Evolutionary conservation across 2,113 vertebrate species (phyloP), one percentile per base, ranked within the genome.

Genomic region (Anguilla rostrata): DNA sequence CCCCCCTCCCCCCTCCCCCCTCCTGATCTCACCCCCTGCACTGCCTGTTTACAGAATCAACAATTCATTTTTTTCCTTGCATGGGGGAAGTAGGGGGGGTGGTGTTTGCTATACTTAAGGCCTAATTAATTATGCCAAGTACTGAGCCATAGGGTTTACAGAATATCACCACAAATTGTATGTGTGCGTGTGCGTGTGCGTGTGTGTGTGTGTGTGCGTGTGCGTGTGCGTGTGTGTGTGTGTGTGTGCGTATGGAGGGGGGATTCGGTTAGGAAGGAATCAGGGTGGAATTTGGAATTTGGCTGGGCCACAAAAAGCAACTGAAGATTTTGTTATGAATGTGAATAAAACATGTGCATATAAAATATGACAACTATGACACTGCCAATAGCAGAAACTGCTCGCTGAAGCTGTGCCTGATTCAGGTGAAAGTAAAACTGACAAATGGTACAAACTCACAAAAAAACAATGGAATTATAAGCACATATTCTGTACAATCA

Each of bases 61-160:
- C 95, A 95, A 92, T 92, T 94, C 90, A 90, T 91, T 91, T 92
- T 88, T 78, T 86, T 53, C 49, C 5, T 53, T 53, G 49, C 49
- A 53, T 46, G 9, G 43, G 90, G 88, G 92, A 94, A 34, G 34
- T 34, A 34, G 34, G 90, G 88, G 90, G 86, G 22, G 87, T 89
- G 88, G 87, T 88, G 43, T 46, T 1, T 34, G 43, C 83, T 89
- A 88, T 88, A 46, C 20, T 91, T 93, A 93, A 93, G 91, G 9
- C 85, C 66, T 91, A 92, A 93, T 95, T 94, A 94, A 95, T 94
- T 94, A 95, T 93, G 89, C 91, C 91, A 92, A 92, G 93, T 91
- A 90, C 92, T 89, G 86, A 86, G 92, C 88, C 90, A 87, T n/a
- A 39, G 39, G 20, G 39, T 81, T 16, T 78, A 82, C 89, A 84